Conservation (phyloP, 2,888 invertebrate genomes). For the Deilephila elpenor region DNA sequence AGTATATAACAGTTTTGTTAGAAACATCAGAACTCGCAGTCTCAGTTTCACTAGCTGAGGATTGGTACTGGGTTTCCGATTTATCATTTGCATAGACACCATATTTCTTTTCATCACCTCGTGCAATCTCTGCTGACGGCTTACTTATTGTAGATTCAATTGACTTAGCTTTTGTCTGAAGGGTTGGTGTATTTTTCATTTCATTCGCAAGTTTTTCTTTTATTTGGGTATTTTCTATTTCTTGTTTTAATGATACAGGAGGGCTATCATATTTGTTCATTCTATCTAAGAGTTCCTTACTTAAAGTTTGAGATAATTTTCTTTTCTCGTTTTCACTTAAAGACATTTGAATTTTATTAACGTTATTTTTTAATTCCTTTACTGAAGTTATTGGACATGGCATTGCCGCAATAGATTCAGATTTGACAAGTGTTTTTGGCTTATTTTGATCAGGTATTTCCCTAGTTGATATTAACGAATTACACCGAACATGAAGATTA, state of each 20-base stretch:
- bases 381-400: conserved; percentile 71
- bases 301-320: conserved; percentile 88
- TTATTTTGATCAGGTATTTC: conserved; percentile 62
- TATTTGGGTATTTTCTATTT: conserved; percentile 86
- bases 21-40: conserved; percentile 90
- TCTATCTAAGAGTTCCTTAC: conserved; percentile 89
- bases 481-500: conserved; percentile 84
- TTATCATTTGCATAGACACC: conserved; percentile 61
- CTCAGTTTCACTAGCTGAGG: conserved; percentile 88
- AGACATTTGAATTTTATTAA: conserved; percentile 79
- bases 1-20: conserved; percentile 87
- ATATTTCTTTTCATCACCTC: conserved; percentile 55
- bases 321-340: conserved; percentile 89
- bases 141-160: neutral
- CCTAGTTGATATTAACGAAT: conserved; percentile 80
- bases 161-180: neutral
- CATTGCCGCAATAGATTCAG: conserved; percentile 85
- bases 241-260: conserved; percentile 69
- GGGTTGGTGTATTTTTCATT: conserved; percentile 5
- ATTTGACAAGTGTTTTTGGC: conserved; percentile 75
- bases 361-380: conserved; percentile 78
- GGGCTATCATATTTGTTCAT: conserved; percentile 77
- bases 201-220: conserved; percentile 43
- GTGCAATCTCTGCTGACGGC: neutral
- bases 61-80: conserved; percentile 65